Evolutionary conservation across 1,140 invertebrate genomes (phyloP).

Genomic region (Gerris buenoi): DNA sequence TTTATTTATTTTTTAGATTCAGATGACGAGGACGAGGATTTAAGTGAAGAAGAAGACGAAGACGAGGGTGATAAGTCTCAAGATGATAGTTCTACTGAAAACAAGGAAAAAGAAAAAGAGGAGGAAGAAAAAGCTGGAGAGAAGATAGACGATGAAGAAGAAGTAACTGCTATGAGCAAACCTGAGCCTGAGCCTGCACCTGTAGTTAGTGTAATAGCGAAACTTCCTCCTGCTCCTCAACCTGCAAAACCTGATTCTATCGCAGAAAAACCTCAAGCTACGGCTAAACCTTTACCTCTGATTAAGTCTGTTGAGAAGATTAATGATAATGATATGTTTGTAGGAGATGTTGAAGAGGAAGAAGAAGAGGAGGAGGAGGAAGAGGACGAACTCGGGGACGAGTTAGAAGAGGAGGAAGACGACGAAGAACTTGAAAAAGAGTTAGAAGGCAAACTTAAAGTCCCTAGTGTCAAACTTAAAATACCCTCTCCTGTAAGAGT

Average conservation of each 20-base stretch:
- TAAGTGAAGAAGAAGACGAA: constrained; percentile 11
- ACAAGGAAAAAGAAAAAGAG: constrained; percentile 16
- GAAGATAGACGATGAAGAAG: background rate
- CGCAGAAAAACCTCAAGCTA: too few species aligned
- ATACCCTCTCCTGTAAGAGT: background rate
- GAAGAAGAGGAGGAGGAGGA: constrained; percentile 8
- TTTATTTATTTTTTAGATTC: background rate
- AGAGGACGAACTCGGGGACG: constrained; percentile 5
- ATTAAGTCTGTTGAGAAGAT: background rate
- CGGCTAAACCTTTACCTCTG: background rate
- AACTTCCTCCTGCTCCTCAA: too few species aligned
- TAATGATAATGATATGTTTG: background rate
- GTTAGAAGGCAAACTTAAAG: constrained; percentile 19
- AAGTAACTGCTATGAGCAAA: background rate
- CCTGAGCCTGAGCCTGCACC: background rate
- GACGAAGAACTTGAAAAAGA: constrained; percentile 9
- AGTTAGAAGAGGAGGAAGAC: constrained; percentile 16
- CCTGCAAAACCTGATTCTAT: background rate
- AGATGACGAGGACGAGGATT: constrained; percentile 5
- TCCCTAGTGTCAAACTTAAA: background rate
- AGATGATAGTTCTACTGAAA: constrained; percentile 10
- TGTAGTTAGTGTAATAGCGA: too few species aligned
- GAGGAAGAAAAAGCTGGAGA: constrained; percentile 14
- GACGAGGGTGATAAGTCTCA: constrained; percentile 13
- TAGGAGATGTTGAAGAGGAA: background rate